phyloP scores from a whole-genome alignment of 92 coral and sea anemone species.

The Phenganax marumi region DNA sequence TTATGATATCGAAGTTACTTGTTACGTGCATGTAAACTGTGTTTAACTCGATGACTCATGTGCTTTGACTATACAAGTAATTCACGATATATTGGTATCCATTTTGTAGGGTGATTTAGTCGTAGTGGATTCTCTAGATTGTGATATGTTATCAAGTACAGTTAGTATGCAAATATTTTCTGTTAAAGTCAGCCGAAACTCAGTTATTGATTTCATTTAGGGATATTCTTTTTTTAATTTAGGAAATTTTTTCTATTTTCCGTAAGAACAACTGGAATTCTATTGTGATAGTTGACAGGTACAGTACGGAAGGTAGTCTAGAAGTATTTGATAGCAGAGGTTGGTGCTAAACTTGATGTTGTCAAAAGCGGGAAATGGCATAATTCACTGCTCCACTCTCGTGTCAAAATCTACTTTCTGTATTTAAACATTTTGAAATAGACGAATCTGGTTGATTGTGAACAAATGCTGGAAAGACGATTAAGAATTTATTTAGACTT shows the following conservation, averaged over 20 bases:
- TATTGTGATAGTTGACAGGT: constrained; percentile 93
- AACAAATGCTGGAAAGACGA: too few species aligned
- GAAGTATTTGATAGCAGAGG: neutral
- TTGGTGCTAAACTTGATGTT: neutral
- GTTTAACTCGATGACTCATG: too few species aligned
- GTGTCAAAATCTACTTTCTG: too few species aligned
- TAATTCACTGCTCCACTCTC: too few species aligned
- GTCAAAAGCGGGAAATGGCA: neutral
- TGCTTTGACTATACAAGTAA: too few species aligned
- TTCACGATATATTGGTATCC: neutral
- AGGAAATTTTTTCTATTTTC: constrained; percentile 76
- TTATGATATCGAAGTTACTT: too few species aligned
- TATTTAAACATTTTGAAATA: too few species aligned
- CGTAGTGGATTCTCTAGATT: constrained; percentile 81
- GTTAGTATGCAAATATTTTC: constrained; percentile 21
- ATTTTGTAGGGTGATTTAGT: constrained; percentile 79
- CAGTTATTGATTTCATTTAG: neutral
- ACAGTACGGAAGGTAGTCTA: constrained; percentile 16
- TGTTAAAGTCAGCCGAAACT: too few species aligned
- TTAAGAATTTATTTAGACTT: neutral
- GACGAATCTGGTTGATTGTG: too few species aligned
- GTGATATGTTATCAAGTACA: constrained; percentile 8
- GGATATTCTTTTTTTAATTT: neutral
- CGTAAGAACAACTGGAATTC: constrained; percentile 82
- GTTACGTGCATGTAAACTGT: too few species aligned